Evolutionary conservation across 2,888 invertebrate genomes (phyloP).

Genomic region (Perizoma flavofasciatum): DNA sequence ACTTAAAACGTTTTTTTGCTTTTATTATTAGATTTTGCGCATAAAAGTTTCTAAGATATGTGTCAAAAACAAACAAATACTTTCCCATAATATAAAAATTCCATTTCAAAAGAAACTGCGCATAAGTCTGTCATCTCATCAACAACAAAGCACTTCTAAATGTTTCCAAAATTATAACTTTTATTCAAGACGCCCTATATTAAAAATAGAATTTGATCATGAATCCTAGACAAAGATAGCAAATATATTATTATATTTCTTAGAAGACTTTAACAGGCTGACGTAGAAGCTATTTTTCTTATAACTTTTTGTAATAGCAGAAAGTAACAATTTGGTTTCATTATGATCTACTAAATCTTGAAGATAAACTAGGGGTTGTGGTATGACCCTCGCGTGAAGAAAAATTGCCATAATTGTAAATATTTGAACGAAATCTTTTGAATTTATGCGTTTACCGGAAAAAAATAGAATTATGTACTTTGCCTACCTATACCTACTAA

Average conservation of each 20-base stretch:
- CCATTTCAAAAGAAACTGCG: constrained; percentile 38
- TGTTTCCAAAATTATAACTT: constrained; percentile 43
- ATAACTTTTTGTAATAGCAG: not conserved
- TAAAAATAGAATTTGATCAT: constrained; percentile 17
- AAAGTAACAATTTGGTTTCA: constrained; percentile 15
- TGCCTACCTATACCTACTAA: not conserved
- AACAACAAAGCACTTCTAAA: constrained; percentile 34
- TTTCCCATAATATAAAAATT: constrained; percentile 23
- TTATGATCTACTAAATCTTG: constrained; percentile 56
- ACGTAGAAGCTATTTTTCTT: constrained; percentile 16
- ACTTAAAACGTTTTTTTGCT: too few species aligned
- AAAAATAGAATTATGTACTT: constrained; percentile 20
- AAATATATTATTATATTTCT: not conserved
- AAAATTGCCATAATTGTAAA: constrained; percentile 57
- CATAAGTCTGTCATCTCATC: constrained; percentile 48
- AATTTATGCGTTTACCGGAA: constrained; percentile 24
- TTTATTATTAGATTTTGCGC: too few species aligned
- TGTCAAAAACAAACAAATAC: constrained; percentile 25
- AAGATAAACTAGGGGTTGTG: constrained; percentile 51
- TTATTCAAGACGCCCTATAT: constrained; percentile 39
- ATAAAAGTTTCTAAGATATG: constrained; percentile 1
- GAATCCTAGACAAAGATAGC: constrained; percentile 3
- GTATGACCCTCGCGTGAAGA: constrained; percentile 52
- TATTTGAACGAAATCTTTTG: constrained; percentile 51
- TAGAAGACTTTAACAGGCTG: constrained; percentile 7